Evolutionary conservation across 2,113 vertebrate genomes (phyloP).

Genomic region (Paracanthobrama guichenoti): DNA sequence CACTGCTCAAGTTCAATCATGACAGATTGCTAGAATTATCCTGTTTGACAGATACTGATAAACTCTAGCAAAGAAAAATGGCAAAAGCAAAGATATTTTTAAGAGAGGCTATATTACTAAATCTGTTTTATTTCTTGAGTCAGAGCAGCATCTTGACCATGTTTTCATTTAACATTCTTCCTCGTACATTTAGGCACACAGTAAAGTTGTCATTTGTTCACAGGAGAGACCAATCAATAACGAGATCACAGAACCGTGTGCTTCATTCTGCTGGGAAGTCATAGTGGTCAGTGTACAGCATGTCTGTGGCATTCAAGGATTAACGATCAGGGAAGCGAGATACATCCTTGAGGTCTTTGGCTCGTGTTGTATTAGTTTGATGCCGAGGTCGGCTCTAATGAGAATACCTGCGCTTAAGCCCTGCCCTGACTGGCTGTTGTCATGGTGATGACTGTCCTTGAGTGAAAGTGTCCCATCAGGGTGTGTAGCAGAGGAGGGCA

Average conservation of each 20-base stretch:
- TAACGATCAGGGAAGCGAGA: not conserved
- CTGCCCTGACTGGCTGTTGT: conserved; percentile 26
- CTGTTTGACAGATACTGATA: not conserved
- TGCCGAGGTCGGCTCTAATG: conserved; percentile 10
- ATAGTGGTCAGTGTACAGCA: not conserved
- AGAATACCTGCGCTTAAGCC: conserved; percentile 13
- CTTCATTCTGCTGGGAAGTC: not conserved
- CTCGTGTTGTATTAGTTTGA: not conserved
- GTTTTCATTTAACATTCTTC: not conserved
- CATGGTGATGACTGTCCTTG: conserved; percentile 38
- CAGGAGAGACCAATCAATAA: not conserved
- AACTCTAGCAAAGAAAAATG: not conserved
- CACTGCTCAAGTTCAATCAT: not conserved
- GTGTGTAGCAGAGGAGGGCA: not conserved
- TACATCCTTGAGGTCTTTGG: not conserved
- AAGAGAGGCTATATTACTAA: not conserved
- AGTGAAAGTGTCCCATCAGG: conserved; percentile 12
- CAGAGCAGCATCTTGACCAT: not conserved
- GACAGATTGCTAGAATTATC: no score
- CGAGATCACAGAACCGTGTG: not conserved
- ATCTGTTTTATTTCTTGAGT: not conserved
- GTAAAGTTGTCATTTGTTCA: not conserved
- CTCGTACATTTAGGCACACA: not conserved
- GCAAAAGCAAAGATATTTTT: no score
- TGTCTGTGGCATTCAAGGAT: not conserved